Evolutionary conservation across 2,888 invertebrate species (phyloP), one percentile per base, ranked within the genome.

Genomic region (Machimus atricapillus): DNA sequence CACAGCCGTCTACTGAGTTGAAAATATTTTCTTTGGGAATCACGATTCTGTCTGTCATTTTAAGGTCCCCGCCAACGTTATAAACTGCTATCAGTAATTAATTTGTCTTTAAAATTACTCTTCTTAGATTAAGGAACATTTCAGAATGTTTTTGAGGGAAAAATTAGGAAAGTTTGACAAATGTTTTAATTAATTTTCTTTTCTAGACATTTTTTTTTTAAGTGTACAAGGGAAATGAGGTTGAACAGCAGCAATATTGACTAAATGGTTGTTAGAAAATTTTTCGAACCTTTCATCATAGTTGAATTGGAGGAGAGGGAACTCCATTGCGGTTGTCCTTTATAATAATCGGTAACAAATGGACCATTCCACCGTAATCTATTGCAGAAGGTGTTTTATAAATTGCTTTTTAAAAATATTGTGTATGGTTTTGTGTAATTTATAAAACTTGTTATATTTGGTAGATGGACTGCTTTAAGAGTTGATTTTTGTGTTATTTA

Each of bases 61-160:
- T 46, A 27, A 79, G 52, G 31, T 16, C 27, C 43, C 31, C 27
- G 27, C 19, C 66, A 66, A 79, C 56, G 7, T 43, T 27, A 16
- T 79, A 52, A 79, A 79, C 31, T 79, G 14, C 46, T 79, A 79
- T 52, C 79, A 40, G 79, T 79, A 79, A 79, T 79, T 79, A 79
- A 79, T 79, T 79, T 56, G 52, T 79, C 52, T 79, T 52, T 52
- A 46, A 79, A 79, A 79, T 23, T 79, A 79, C 31, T 79, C 43
- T 46, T 46, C 52, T 79, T 14, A 14, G 52, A 46, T 79, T 66
- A 27, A 66, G 27, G 23, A 58, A 58, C 16, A 58, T 8, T 58
- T 23, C 23, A 1, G 58, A n/a, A 66, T 66, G 27, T 66, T 66
- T 58, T 66, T 66, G 66, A 9, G 66, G 27, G 27, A 66, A 66